Evolutionary conservation across 2,888 invertebrate genomes (phyloP), one percentile per base, ranked within the genome.

Genomic region (Ophonus ardosiacus): DNA sequence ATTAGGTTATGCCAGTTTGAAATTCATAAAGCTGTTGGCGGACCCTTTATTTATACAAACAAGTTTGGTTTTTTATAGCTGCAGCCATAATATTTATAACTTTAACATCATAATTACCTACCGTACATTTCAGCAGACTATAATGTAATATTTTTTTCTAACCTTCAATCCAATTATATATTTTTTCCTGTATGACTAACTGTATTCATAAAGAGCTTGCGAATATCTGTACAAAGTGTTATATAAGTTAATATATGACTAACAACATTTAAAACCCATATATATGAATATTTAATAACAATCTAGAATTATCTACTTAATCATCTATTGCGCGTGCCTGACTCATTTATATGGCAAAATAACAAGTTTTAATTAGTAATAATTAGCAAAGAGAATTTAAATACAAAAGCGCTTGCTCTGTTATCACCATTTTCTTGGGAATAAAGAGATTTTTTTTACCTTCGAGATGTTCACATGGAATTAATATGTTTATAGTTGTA

Each of bases 301-400:
- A 63, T 63, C 40, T 80, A 17, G 63, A 80, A 80, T 59, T 61
- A 81, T 63, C 81, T 81, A 81, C 68, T 81, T 81, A 68, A 81
- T 81, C 81, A 81, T 81, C 81, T 81, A 81, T 57, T 51, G 81
- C 71, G 68, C 71, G 71, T 81, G 81, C 71, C 56, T 81, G 81
- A 81, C 51, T 81, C 81, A 81, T 31, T 68, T 51, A 68, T 61
- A 40, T 57, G 17, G 81, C 81, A 71, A 81, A 81, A 81, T 68
- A 81, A 81, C 81, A 81, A 68, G 65, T 56, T 81, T 81, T 81
- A 81, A 81, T 81, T 81, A 81, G 31, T n/a, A 17, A 17, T 81
- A 68, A 81, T 81, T 81, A 81, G 56, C 71, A 7, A 57, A 43
- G 71, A 51, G 61, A 81, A 81, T 81, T 81, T 71, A 71, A 81